Evolutionary conservation across 2,113 vertebrate genomes (phyloP).

Genomic region (Okapia johnstoni): DNA sequence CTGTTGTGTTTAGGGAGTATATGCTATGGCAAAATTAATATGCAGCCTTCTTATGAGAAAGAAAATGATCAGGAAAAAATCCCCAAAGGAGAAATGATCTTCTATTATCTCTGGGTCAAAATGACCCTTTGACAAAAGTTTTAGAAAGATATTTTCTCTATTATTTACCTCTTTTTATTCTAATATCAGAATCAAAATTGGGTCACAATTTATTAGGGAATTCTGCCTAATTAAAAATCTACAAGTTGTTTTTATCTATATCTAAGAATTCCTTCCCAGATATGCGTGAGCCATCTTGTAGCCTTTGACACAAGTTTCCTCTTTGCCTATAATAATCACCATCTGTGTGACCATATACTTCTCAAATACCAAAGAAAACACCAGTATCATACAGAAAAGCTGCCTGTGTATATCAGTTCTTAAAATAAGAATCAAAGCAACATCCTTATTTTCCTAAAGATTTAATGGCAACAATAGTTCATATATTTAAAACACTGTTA

Average conservation of each 20-base stretch:
- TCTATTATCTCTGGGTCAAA: neutral
- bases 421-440: neutral
- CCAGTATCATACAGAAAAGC: neutral
- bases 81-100: neutral
- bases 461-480: neutral
- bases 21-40: neutral
- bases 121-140: neutral
- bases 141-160: neutral
- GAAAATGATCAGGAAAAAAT: neutral
- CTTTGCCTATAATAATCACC: neutral
- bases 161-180: neutral
- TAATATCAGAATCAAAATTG: neutral
- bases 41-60: neutral
- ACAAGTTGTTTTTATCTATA: neutral
- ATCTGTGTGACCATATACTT: neutral
- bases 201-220: neutral
- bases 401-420: neutral
- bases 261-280: neutral
- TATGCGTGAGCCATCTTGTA: neutral
- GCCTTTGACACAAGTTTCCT: neutral
- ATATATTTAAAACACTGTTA: neutral
- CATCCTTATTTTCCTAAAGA: neutral
- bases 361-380: neutral
- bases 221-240: neutral
- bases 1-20: neutral